phyloP scores from a whole-genome alignment of 2,113 vertebrate genomes.

The Scomber colias region DNA sequence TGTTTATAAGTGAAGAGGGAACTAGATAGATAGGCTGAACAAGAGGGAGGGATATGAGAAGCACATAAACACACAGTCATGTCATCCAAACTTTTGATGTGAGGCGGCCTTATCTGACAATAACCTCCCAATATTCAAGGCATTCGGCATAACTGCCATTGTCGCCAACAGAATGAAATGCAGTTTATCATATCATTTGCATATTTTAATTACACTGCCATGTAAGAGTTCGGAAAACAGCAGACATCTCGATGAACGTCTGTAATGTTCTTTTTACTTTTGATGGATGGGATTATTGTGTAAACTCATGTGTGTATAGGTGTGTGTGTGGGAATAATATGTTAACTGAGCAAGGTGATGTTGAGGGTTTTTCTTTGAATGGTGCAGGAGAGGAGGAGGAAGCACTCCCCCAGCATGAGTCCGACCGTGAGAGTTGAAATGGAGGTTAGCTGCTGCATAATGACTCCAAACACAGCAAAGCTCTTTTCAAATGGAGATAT shows the following conservation, averaged over 20 bases:
- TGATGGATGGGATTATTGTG: conserved; percentile 34
- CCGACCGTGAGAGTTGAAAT: conserved; percentile 13
- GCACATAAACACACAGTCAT: conserved; percentile 12
- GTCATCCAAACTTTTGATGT: conserved; percentile 38
- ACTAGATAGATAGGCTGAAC: not conserved
- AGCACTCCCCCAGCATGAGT: not conserved
- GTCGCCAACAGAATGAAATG: conserved; percentile 52
- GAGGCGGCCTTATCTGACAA: conserved; percentile 66
- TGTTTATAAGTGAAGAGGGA: not conserved
- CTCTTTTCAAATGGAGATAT: conserved; percentile 1
- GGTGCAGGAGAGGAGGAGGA: conserved; percentile 1
- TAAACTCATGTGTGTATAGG: not conserved
- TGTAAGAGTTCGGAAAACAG: conserved; percentile 30
- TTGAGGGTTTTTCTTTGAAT: not conserved
- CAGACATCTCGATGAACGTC: conserved; percentile 10
- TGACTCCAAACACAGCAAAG: not conserved
- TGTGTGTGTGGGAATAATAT: not conserved
- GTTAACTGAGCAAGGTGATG: not conserved
- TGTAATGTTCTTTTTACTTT: conserved; percentile 27
- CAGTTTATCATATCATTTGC: conserved; percentile 73
- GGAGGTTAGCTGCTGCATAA: conserved; percentile 39
- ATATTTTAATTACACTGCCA: conserved; percentile 78
- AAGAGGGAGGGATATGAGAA: conserved; percentile 26
- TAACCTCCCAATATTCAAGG: conserved; percentile 51
- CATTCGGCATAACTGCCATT: conserved; percentile 45